Conservation (phyloP, 2,888 invertebrate species). For the Microctonus brassicae region DNA sequence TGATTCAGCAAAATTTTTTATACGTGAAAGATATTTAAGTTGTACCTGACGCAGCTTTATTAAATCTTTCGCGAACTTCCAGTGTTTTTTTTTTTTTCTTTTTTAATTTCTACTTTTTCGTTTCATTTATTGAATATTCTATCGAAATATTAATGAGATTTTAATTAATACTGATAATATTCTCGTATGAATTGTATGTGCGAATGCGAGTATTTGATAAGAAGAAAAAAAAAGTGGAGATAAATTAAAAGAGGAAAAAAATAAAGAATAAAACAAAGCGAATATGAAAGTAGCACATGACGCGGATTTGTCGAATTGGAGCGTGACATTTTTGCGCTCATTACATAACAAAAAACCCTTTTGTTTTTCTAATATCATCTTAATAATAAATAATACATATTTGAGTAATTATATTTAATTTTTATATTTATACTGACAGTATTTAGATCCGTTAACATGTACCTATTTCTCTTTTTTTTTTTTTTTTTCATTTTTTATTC, state of each 20-base stretch:
- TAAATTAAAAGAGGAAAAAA: too few species aligned
- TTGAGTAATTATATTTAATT: conserved; percentile 4
- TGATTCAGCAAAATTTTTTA: not conserved
- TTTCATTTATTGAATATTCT: not conserved
- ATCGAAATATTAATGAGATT: not conserved
- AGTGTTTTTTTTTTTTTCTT: conserved; percentile 20
- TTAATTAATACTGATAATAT: not conserved
- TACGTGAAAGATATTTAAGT: not conserved
- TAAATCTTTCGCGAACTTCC: conserved; percentile 1
- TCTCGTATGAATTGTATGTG: not conserved
- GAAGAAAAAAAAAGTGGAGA: not conserved
- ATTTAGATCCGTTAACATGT: not conserved
- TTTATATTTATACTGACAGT: not conserved
- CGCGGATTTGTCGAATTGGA: not conserved
- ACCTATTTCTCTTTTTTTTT: not conserved
- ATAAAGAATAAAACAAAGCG: too few species aligned
- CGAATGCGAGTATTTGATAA: not conserved
- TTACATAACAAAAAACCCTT: not conserved
- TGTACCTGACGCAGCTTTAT: not conserved
- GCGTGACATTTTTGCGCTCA: not conserved
- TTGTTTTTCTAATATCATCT: not conserved
- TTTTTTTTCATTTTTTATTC: not conserved
- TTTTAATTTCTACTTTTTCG: not conserved
- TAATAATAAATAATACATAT: not conserved
- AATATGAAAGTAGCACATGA: not conserved